A percentile compares a stretch with the other conserved stretches of the same genome.
phyloP scores from a whole-genome alignment of 2,113 vertebrate genomes.

The Scalopus aquaticus region DNA sequence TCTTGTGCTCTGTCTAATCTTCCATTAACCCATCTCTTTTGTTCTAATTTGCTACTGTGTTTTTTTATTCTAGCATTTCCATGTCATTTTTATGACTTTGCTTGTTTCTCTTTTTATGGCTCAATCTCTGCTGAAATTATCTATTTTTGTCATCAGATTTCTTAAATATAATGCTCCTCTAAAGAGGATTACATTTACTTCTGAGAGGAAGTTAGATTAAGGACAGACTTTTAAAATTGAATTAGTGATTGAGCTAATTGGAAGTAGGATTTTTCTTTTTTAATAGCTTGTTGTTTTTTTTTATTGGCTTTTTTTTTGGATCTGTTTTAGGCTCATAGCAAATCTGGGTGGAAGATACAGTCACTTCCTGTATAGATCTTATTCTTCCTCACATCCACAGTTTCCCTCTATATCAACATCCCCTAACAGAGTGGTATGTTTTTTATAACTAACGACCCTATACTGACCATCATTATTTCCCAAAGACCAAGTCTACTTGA shows the following conservation, averaged over 20 bases:
- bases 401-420: background rate
- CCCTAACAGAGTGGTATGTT: background rate
- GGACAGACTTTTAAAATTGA: background rate
- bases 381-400: background rate
- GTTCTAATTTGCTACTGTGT: background rate
- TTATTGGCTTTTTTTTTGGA: background rate
- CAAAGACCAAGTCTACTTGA: background rate
- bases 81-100: background rate
- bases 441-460: background rate
- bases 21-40: background rate
- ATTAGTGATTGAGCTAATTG: background rate
- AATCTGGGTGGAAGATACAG: background rate
- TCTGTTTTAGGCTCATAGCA: background rate
- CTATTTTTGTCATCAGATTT: background rate
- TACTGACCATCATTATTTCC: background rate
- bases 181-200: background rate
- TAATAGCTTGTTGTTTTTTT: background rate
- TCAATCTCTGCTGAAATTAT: background rate
- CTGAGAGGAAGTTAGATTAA: background rate
- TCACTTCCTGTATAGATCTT: background rate
- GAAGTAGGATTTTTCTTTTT: constrained; percentile 2
- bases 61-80: background rate
- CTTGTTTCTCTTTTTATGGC: background rate
- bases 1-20: background rate
- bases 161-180: background rate